phyloP scores from a whole-genome alignment of 2,888 invertebrate genomes.

The Drosophila merina region DNA sequence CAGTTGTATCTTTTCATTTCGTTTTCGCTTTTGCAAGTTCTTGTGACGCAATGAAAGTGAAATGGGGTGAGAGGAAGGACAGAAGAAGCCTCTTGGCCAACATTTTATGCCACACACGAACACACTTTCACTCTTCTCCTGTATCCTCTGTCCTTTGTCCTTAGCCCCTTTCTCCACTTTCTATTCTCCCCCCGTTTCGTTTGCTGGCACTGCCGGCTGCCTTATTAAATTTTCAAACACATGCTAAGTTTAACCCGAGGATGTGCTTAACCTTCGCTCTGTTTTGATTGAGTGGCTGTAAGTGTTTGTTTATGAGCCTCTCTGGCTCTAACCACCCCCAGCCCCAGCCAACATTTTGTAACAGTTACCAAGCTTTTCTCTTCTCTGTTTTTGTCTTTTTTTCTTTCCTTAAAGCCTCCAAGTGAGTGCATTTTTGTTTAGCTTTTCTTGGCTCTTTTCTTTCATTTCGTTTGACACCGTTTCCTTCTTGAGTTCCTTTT shows the following conservation, averaged over 20 bases:
- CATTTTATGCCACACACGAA: slow-evolving; percentile 47
- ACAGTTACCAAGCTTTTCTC: slow-evolving; percentile 5
- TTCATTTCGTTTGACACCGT: slow-evolving; percentile 50
- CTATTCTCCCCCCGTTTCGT: slow-evolving; percentile 8
- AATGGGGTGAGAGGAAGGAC: slow-evolving; percentile 15
- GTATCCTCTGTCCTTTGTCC: slow-evolving; percentile 3
- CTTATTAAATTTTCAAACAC: slow-evolving; percentile 78
- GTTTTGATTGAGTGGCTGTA: slow-evolving; percentile 74
- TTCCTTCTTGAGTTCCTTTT: slow-evolving; percentile 51
- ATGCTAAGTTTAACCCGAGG: slow-evolving; percentile 77
- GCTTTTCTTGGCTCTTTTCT: slow-evolving; percentile 23
- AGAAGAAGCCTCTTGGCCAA: slow-evolving; percentile 37
- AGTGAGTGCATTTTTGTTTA: slow-evolving; percentile 41
- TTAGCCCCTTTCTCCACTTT: neutral
- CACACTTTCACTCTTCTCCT: slow-evolving; percentile 26
- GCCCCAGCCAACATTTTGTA: slow-evolving; percentile 30
- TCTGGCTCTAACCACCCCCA: neutral
- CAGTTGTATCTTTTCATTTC: slow-evolving; percentile 13
- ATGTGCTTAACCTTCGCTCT: slow-evolving; percentile 76
- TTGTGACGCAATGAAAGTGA: slow-evolving; percentile 47
- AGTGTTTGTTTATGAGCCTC: slow-evolving; percentile 68
- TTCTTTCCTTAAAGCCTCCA: slow-evolving; percentile 20
- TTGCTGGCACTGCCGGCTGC: slow-evolving; percentile 26
- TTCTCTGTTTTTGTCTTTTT: slow-evolving; percentile 4
- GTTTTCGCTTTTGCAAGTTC: slow-evolving; percentile 31